Percentiles rank a stretch among this genome's conserved stretches.
Evolutionary conservation across 53 echinoderm and acorn worm genomes (phyloP).

Genomic region (Mesocentrotus franciscanus): DNA sequence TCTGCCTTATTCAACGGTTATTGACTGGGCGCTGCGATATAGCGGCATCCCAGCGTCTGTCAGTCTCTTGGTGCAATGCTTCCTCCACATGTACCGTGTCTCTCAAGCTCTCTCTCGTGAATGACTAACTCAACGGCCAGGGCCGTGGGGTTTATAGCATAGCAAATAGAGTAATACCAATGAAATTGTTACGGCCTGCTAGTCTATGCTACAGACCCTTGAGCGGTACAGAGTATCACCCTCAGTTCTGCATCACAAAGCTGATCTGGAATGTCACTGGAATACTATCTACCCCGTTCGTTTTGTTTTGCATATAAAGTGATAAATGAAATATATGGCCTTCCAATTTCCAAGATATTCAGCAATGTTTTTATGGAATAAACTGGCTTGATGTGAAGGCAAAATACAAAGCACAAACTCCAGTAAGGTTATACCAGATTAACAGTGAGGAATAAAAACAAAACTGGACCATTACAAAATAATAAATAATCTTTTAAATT

Average conservation of each 20-base stretch:
- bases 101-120: conserved; percentile 13
- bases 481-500: too few relatives aligned
- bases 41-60: not conserved
- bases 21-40: conserved; percentile 17
- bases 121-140: conserved; percentile 1
- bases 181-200: conserved; percentile 33
- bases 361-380: not conserved
- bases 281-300: not conserved
- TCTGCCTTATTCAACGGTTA: not conserved
- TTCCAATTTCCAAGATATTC: too few relatives aligned
- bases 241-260: not conserved
- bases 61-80: not conserved
- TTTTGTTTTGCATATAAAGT: too few relatives aligned
- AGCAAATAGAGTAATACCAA: conserved; percentile 1
- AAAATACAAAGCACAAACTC: too few relatives aligned
- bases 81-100: not conserved
- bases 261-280: not conserved
- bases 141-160: conserved; percentile 32
- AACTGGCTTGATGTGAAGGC: not conserved
- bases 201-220: not conserved
- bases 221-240: not conserved
- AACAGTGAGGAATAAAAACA: too few relatives aligned
- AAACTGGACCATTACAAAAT: too few relatives aligned
- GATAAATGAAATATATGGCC: too few relatives aligned
- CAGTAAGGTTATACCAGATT: too few relatives aligned